These are phyloP conservation scores for Cyanoderma ruficeps DNA, from an alignment of 2,113 vertebrate species.

Conservation along the genomic window DNA sequence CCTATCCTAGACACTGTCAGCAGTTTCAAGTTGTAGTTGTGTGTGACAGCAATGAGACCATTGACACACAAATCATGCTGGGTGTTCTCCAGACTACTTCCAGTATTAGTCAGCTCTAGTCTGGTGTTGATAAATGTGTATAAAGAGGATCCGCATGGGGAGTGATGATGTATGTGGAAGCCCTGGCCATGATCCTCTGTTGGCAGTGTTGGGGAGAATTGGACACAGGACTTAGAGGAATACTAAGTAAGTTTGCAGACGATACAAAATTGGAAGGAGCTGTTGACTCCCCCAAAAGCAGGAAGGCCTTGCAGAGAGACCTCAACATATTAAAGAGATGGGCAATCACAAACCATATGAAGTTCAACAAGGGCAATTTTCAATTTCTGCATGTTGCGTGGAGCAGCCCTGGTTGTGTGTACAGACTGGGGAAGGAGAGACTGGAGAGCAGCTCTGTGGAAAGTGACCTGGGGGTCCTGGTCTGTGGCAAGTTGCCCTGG, in stretches of 20 bases:
- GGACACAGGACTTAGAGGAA: neutral
- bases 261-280: neutral
- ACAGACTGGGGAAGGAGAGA: fast-evolving
- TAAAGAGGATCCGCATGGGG: neutral
- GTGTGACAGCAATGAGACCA: neutral
- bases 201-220: neutral
- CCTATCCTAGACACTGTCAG: fast-evolving
- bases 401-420: neutral
- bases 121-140: neutral
- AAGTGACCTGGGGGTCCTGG: neutral
- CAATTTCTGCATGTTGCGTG: fast-evolving
- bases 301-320: neutral
- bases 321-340: neutral
- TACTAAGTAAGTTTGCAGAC: neutral
- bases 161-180: neutral
- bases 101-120: neutral
- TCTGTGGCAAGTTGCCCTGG: neutral
- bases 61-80: neutral
- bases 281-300: neutral
- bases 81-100: neutral
- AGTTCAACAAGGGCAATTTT: too few species aligned
- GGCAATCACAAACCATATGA: neutral
- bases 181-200: neutral
- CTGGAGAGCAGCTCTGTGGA: fast-evolving
- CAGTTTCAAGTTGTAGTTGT: neutral